Evolutionary conservation across 2,113 vertebrate genomes (phyloP), one percentile per base, ranked within the genome.

Genomic region (Podarcis raffonei): DNA sequence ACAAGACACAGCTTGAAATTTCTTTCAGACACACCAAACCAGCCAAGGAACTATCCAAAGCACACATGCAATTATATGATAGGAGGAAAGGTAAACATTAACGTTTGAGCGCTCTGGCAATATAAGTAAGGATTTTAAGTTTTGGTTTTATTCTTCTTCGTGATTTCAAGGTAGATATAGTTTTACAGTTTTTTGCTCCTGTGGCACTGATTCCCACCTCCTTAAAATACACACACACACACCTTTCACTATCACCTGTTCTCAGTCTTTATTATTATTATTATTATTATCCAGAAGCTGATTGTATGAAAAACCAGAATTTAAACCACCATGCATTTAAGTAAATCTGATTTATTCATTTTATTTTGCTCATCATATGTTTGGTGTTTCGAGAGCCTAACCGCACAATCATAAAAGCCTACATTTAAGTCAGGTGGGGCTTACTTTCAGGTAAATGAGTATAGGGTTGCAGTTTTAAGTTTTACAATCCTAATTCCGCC

Each of bases 1-100:
- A 74, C 18, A 81, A 89, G 25, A 77, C 6, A 5, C 0, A 27
- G 0, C 0, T 18, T 5, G 65, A 16, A n/a, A 39, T 22, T 6
- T 23, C n/a, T 77, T 66, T 65, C 2, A 4, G 32, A 3, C 25
- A n/a, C 0, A 53, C 39, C 87, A 92, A 89, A 2, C 5, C 76
- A 83, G 30, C 1, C 1, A 57, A 30, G 30, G 5, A 16, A 0
- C 9, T 27, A 75, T 53, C 20, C 30, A 85, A 90, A 66, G 37
- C 86, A 62, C 2, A 37, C 23, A 57, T 35, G 37, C 12, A 13
- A 1, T 16, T 77, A 77, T 68, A 83, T 68, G 53, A 78, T 23
- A 80, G 65, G 53, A 53, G 32, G 42, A 48, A 80, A 57, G 20
- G 42, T 69, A 53, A 89, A 81, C 22, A 13, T n/a, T 48, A 71